Evolutionary conservation across 2,113 vertebrate genomes (phyloP).

Genomic region (Aythya baeri): DNA sequence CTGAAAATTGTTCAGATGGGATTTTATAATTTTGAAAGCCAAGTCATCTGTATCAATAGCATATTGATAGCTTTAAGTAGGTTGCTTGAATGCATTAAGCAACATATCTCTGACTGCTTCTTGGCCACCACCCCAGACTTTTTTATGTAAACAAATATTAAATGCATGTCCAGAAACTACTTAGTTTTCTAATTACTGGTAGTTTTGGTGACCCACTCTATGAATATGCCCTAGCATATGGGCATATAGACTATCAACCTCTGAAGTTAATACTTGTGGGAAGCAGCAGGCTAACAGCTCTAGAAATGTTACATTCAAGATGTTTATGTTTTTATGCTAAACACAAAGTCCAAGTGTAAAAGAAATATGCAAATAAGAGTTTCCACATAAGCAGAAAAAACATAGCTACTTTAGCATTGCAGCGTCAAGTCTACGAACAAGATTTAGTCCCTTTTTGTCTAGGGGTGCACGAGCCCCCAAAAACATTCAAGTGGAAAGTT

Average conservation of each 20-base stretch:
- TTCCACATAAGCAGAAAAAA: not conserved
- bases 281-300: conserved; percentile 32
- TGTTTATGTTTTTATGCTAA: not conserved
- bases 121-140: not conserved
- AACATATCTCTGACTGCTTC: not conserved
- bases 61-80: not conserved
- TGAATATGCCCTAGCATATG: not conserved
- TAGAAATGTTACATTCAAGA: not conserved
- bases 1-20: not conserved
- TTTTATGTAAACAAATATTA: not conserved
- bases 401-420: not conserved
- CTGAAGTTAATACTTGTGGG: not conserved
- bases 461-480: not conserved
- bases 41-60: not conserved
- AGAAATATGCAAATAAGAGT: not conserved
- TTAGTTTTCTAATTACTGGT: not conserved
- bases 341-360: not conserved
- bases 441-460: not conserved
- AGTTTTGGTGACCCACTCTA: not conserved
- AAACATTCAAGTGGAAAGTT: not conserved
- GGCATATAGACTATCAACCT: not conserved
- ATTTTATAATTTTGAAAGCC: not conserved
- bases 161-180: conserved; percentile 6
- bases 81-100: not conserved
- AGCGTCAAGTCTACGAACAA: not conserved